A percentile compares a stretch with the other conserved stretches of the same genome.
These are phyloP conservation scores for Hyphantria cunea DNA, from an alignment of 1,140 invertebrate genomes.

Conservation along the genomic window DNA sequence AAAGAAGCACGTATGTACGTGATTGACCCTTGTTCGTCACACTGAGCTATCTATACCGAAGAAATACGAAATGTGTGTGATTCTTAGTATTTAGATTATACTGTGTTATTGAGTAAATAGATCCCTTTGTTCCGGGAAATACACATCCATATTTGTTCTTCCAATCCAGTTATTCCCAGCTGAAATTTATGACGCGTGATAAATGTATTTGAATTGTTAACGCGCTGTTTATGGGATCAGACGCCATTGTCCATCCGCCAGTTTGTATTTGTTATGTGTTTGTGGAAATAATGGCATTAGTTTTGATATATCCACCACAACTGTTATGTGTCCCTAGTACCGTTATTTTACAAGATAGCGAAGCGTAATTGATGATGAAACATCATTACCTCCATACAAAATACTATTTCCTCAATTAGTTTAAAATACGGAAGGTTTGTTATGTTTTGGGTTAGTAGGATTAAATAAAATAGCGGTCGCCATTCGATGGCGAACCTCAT, in stretches of 20 bases:
- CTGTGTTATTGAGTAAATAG: too few relatives aligned
- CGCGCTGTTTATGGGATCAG: background rate
- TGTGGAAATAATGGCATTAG: background rate
- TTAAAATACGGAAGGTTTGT: too few relatives aligned
- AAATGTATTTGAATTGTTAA: constrained; percentile 19
- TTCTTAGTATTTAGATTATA: too few relatives aligned
- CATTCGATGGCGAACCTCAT: too few relatives aligned
- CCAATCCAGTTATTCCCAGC: constrained; percentile 8
- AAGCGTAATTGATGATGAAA: too few relatives aligned
- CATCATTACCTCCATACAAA: too few relatives aligned
- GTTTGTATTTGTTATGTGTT: constrained; percentile 11
- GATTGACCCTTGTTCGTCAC: too few relatives aligned
- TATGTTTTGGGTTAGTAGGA: too few relatives aligned
- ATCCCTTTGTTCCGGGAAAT: constrained; percentile 11
- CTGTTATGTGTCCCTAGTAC: background rate
- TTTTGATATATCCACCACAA: constrained; percentile 7
- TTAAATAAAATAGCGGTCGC: too few relatives aligned
- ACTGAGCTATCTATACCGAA: too few relatives aligned
- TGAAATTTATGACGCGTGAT: background rate
- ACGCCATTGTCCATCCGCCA: background rate
- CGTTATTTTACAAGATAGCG: background rate
- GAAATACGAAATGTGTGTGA: too few relatives aligned
- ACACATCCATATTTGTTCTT: constrained; percentile 11
- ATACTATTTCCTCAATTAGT: too few relatives aligned
- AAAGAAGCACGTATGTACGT: constrained; percentile 9